Percentiles rank a stretch among this genome's conserved stretches.
Conservation (phyloP, 92 coral and sea anemone genomes). For the Galaxea fascicularis region DNA sequence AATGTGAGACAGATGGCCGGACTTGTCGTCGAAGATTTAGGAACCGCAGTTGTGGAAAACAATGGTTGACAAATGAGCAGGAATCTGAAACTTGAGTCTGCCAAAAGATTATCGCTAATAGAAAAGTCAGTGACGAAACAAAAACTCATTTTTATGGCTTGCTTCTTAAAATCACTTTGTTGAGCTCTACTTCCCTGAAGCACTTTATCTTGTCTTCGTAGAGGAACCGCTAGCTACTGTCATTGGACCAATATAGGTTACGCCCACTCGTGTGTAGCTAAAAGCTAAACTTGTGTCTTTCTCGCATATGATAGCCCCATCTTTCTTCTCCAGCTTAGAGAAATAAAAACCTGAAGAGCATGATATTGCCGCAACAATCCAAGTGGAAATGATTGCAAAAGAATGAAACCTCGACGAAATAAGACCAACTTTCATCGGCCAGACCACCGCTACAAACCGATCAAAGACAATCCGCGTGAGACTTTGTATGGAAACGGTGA, state of each 20-base stretch:
- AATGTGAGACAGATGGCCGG: neutral
- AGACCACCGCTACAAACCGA: conserved; percentile 2
- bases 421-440: neutral
- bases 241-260: no score
- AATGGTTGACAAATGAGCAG: neutral
- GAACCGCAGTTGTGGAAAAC: neutral
- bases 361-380: no score
- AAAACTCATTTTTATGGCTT: neutral
- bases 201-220: neutral
- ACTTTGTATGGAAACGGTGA: no score
- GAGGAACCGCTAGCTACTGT: neutral
- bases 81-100: neutral
- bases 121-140: neutral
- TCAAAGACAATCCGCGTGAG: neutral
- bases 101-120: neutral
- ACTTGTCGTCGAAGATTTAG: neutral
- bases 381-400: neutral
- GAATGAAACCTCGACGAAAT: neutral
- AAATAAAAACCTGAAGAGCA: no score
- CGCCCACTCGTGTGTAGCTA: no score
- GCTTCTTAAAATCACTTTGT: no score
- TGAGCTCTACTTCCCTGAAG: no score
- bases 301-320: no score
- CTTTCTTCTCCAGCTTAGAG: no score
- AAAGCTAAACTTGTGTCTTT: no score